Evolutionary conservation across 2,113 vertebrate genomes (phyloP).

Genomic region (Periophthalmodon schlosseri): DNA sequence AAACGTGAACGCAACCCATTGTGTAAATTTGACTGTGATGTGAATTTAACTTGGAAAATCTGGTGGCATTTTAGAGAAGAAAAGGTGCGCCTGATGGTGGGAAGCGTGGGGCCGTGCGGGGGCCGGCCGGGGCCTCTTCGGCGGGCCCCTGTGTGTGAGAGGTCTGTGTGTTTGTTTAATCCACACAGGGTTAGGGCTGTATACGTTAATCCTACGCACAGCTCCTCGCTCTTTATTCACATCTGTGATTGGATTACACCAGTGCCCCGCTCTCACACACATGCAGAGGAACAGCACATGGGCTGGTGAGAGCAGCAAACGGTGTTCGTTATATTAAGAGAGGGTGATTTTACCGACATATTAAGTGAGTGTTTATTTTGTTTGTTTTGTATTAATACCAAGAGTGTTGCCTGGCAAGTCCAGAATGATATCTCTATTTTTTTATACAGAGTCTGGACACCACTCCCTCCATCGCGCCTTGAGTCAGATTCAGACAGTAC

Average conservation of each 20-base stretch:
- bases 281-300: not conserved
- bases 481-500: no score
- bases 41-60: not conserved
- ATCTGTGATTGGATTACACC: conserved; percentile 67
- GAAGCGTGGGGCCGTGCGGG: not conserved
- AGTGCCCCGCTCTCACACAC: conserved; percentile 17
- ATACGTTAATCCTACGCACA: conserved; percentile 57
- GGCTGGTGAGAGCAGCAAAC: not conserved
- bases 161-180: conserved; percentile 43
- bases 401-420: no score
- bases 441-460: no score
- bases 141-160: conserved; percentile 3
- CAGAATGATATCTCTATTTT: no score
- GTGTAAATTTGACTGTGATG: not conserved
- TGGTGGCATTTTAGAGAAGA: not conserved
- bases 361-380: no score
- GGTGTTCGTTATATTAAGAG: not conserved
- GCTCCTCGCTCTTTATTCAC: conserved; percentile 51
- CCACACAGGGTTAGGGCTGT: conserved; percentile 48
- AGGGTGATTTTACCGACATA: no score
- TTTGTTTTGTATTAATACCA: no score
- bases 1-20: no score
- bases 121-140: not conserved
- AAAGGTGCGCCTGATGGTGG: not conserved
- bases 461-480: no score